phyloP scores from a whole-genome alignment of 2,113 vertebrate species.

The Chloropsis hardwickii region DNA sequence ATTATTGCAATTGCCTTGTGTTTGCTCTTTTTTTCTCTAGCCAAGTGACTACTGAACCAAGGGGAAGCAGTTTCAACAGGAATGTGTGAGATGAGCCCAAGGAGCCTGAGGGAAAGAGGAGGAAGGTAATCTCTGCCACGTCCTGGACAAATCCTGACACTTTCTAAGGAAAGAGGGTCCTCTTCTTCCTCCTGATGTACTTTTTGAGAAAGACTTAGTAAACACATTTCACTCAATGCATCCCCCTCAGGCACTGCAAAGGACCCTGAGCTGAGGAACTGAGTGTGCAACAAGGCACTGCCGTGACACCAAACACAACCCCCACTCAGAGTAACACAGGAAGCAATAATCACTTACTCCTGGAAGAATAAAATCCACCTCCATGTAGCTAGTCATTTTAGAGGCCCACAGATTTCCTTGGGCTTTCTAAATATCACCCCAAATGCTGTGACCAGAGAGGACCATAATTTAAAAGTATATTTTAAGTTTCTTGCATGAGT shows the following conservation, averaged over 20 bases:
- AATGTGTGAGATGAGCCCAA: not conserved
- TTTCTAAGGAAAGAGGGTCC: not conserved
- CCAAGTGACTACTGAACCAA: not conserved
- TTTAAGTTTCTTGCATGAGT: not conserved
- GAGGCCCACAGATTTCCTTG: not conserved
- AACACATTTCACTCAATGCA: not conserved
- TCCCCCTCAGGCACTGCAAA: not conserved
- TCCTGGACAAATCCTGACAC: not conserved
- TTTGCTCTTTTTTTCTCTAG: not conserved
- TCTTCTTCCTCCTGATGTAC: not conserved
- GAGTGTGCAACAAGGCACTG: not conserved
- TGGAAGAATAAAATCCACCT: not conserved
- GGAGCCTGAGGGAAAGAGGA: not conserved
- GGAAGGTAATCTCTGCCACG: not conserved
- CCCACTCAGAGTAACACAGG: not conserved
- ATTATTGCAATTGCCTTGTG: not conserved
- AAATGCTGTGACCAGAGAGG: not conserved
- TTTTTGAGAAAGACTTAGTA: not conserved
- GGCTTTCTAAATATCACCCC: not conserved
- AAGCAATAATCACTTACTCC: not conserved
- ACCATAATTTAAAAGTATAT: accelerated
- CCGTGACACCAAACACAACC: accelerated
- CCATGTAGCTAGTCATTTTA: not conserved
- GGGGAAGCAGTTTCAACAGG: not conserved
- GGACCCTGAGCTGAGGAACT: not conserved